A percentile compares a stretch with the other conserved stretches of the same genome.
These are phyloP conservation scores for Anser brachyrhynchus DNA, from an alignment of 2,113 vertebrate species.

Conservation along the genomic window DNA sequence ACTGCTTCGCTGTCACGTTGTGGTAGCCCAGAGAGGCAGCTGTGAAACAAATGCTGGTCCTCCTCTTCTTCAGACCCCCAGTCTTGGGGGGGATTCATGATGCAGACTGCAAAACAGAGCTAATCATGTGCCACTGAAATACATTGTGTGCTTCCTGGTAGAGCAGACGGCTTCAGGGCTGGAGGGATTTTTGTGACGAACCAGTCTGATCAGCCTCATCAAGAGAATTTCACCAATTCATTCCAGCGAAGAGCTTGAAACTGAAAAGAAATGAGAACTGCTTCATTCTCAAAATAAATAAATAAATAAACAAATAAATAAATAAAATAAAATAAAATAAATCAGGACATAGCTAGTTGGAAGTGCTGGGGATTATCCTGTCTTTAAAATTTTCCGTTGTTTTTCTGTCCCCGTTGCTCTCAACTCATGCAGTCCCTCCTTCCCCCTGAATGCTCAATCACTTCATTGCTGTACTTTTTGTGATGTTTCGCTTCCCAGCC, in stretches of 20 bases:
- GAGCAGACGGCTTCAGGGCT: not conserved
- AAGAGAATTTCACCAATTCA: not conserved
- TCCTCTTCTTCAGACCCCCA: not conserved
- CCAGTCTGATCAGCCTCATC: rapidly evolving
- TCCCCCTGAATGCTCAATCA: not conserved
- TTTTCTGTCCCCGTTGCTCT: not conserved
- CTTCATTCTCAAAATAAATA: not conserved
- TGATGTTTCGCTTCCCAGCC: not conserved
- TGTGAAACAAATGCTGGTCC: not conserved
- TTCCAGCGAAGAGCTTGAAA: not conserved
- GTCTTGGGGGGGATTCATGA: not conserved
- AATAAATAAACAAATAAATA: not conserved
- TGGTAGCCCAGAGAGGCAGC: not conserved
- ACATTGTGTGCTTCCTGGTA: not conserved
- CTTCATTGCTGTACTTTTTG: not conserved
- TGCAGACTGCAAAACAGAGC: not conserved
- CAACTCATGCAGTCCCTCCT: not conserved
- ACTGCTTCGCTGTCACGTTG: not conserved
- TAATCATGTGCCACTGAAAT: not conserved
- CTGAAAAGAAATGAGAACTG: not conserved
- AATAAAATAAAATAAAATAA: not conserved
- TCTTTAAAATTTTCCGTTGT: not conserved
- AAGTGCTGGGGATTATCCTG: not conserved
- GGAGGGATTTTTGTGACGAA: not conserved
- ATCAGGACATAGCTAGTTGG: not conserved